Conservation (phyloP, 2,888 invertebrate genomes). For the Ditula angustiorana region DNA sequence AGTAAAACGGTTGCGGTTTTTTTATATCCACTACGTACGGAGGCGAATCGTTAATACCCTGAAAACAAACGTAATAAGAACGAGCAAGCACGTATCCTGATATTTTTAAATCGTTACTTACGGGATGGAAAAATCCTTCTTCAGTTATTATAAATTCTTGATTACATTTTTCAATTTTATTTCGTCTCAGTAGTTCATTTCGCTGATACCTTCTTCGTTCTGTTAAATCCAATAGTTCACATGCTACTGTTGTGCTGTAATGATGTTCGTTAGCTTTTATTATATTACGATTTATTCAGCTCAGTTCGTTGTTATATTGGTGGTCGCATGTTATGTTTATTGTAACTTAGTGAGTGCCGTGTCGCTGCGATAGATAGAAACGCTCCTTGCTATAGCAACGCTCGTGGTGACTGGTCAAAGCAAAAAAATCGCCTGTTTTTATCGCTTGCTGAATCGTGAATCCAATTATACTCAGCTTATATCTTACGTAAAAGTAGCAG, state of each 20-base stretch:
- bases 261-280: no score
- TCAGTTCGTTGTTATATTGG: no score
- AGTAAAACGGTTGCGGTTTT: conserved; percentile 70
- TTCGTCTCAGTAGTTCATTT: conserved; percentile 66
- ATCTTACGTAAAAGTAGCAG: conserved; percentile 77
- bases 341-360: no score
- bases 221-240: conserved; percentile 76
- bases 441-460: no score
- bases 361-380: no score
- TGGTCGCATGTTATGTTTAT: no score
- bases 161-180: conserved; percentile 72
- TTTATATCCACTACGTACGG: conserved; percentile 71
- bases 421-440: no score
- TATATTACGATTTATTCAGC: no score
- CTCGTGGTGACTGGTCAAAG: no score
- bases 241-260: conserved; percentile 70
- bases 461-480: no score
- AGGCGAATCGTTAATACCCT: conserved; percentile 76
- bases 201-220: conserved; percentile 68
- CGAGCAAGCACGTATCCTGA: background rate
- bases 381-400: no score
- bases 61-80: conserved; percentile 1
- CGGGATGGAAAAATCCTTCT: conserved; percentile 67
- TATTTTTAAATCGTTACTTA: conserved; percentile 48
- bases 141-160: conserved; percentile 80